Base-by-base conservation (phyloP, 2,113 vertebrate genomes). In the Acanthochromis polyacanthus region DNA sequence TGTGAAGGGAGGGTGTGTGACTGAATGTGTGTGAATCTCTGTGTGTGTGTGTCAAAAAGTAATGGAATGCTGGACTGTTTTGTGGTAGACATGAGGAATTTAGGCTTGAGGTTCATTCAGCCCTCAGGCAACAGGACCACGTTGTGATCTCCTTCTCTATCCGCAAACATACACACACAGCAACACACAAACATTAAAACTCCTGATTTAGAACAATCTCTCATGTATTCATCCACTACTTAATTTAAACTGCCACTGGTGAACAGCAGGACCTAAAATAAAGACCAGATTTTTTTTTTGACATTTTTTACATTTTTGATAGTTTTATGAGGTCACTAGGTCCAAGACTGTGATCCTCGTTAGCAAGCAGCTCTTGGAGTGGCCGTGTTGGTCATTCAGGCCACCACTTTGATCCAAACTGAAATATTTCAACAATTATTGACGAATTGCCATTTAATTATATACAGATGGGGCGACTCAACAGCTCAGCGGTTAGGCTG, bases 41-140 rank as follows among this genome's bases (percentile, higher is more conserved):
- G 65, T 68, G 60, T 66, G 75, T 88, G 76, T 78, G 76, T 81
- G 74, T 78, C 58, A 78, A 20, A 72, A 80, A 85, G 72, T 71
- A 79, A 68, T 71, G 84, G 89, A 83, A 86, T 89, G 76, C 76
- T 67, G 56, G 70, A 74, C 69, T 88, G 83, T 91, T 93, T 88
- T 88, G 81, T 92, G 79, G 87, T 77, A 83, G 89, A 92, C 87
- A 86, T 93, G 93, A 90, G 91, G 91, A 93, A 92, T 93, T 91
- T 92, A 81, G 66, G 77, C 82, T 83, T 73, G 60, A 82, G 86
- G 83, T 85, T 87, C 63, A 60, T 48, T 88, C 79, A 77, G 66
- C 86, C 85, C 86, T 78, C 55, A 76, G 91, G 90, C 88, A 55
- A 80, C 74, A 78, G 81, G 84, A 81, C 61, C 46, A 38, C 84